Conservation (phyloP, 2,113 vertebrate species). For the Malurus alboscapulatus region DNA sequence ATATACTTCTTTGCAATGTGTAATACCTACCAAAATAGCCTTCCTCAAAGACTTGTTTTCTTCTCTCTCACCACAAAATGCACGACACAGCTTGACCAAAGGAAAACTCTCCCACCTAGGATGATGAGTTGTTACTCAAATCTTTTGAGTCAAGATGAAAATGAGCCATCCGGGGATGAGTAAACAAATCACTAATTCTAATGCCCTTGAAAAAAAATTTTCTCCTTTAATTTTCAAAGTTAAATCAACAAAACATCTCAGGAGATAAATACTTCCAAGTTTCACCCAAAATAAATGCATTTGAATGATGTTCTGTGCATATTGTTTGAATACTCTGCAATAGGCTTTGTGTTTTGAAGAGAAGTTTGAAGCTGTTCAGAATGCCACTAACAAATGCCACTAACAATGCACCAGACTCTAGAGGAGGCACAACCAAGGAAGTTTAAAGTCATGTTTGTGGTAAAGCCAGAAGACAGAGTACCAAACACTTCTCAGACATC, state of each 20-base stretch:
- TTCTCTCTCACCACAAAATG: conserved; percentile 63
- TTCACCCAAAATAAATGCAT: neutral
- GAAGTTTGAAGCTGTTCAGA: neutral
- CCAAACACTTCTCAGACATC: neutral
- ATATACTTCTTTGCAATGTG: conserved; percentile 39
- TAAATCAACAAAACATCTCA: conserved; percentile 45
- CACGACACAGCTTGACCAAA: conserved; percentile 49
- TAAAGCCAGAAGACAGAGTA: neutral
- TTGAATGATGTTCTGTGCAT: neutral
- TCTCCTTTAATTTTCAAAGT: conserved; percentile 20
- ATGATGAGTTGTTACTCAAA: conserved; percentile 54
- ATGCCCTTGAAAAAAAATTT: neutral
- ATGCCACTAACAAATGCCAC: neutral
- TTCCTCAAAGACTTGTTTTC: conserved; percentile 62
- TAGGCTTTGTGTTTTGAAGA: conserved; percentile 2
- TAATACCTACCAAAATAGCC: conserved; percentile 61
- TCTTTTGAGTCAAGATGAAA: conserved; percentile 31
- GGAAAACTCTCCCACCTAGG: conserved; percentile 37
- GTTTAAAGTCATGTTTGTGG: neutral
- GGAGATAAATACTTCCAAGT: conserved; percentile 30
- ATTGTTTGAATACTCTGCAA: neutral
- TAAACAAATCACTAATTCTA: conserved; percentile 50
- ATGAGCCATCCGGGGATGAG: conserved; percentile 26
- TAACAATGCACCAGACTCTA: neutral
- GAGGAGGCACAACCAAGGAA: neutral